phyloP scores from a whole-genome alignment of 2,888 invertebrate species.

The Deladenus siricidicola region DNA sequence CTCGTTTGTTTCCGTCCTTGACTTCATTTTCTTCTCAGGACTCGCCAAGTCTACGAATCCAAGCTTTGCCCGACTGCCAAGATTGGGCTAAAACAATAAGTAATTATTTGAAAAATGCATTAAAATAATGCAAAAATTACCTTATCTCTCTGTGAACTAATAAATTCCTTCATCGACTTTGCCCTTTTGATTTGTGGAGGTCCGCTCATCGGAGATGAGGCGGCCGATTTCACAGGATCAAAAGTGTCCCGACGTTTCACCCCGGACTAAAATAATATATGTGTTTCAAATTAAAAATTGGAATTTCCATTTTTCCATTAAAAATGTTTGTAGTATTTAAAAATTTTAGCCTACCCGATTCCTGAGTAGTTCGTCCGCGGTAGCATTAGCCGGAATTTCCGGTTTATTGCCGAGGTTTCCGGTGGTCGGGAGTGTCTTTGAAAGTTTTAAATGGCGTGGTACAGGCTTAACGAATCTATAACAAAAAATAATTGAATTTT shows the following conservation, averaged over 20 bases:
- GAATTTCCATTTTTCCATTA: too few relatives aligned
- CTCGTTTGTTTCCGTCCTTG: neutral
- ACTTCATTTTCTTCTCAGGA: conserved; percentile 3
- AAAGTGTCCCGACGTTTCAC: neutral
- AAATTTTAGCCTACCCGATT: neutral
- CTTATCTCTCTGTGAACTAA: conserved; percentile 8
- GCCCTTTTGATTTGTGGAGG: too few relatives aligned
- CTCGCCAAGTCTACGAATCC: neutral
- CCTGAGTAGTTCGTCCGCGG: neutral
- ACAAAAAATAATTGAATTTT: neutral
- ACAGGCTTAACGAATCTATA: neutral
- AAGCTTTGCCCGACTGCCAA: neutral
- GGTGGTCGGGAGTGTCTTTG: neutral
- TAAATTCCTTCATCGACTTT: conserved; percentile 26
- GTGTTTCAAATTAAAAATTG: too few relatives aligned
- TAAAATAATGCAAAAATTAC: neutral
- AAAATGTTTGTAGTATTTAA: too few relatives aligned
- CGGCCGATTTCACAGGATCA: too few relatives aligned
- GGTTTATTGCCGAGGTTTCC: neutral
- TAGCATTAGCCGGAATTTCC: neutral
- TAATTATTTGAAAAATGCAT: neutral
- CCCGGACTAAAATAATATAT: neutral
- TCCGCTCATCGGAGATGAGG: neutral
- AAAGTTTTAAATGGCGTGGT: neutral
- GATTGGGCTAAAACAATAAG: conserved; percentile 1